These are phyloP conservation scores for Anastrepha ludens DNA, from an alignment of 1,140 invertebrate genomes.

Conservation along the genomic window DNA sequence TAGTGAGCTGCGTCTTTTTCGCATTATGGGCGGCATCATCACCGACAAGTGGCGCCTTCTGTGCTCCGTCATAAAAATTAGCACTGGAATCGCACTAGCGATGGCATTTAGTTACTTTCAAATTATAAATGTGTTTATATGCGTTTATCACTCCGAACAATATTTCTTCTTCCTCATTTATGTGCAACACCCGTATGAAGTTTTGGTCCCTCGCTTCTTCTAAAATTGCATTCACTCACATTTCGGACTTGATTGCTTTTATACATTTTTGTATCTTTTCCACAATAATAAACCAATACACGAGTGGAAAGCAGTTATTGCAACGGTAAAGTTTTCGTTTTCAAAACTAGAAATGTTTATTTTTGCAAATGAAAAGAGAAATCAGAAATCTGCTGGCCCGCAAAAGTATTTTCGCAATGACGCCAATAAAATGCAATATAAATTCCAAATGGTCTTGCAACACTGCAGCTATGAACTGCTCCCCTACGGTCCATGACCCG, in stretches of 20 bases:
- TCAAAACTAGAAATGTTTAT: neutral
- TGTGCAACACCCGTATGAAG: too few species aligned
- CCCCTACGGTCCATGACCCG: neutral
- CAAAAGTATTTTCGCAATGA: conserved; percentile 27
- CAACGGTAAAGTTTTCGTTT: neutral
- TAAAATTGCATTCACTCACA: neutral
- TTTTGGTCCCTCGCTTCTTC: neutral
- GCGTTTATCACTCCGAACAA: too few species aligned
- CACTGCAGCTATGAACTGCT: neutral
- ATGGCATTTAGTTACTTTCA: too few species aligned
- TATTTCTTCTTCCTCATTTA: too few species aligned
- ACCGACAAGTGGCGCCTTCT: too few species aligned
- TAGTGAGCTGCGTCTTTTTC: too few species aligned
- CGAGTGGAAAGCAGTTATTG: conserved; percentile 8
- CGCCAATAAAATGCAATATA: conserved; percentile 17
- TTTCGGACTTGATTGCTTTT: neutral
- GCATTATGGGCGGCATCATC: too few species aligned
- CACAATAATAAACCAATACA: neutral
- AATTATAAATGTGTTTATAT: too few species aligned
- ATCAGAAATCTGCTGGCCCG: neutral
- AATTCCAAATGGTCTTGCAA: neutral
- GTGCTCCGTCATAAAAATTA: too few species aligned
- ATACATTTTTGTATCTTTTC: neutral
- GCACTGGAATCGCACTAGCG: too few species aligned
- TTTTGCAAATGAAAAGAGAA: neutral